phyloP scores from a whole-genome alignment of 2,113 vertebrate genomes.

The Sceloporus tristichus region DNA sequence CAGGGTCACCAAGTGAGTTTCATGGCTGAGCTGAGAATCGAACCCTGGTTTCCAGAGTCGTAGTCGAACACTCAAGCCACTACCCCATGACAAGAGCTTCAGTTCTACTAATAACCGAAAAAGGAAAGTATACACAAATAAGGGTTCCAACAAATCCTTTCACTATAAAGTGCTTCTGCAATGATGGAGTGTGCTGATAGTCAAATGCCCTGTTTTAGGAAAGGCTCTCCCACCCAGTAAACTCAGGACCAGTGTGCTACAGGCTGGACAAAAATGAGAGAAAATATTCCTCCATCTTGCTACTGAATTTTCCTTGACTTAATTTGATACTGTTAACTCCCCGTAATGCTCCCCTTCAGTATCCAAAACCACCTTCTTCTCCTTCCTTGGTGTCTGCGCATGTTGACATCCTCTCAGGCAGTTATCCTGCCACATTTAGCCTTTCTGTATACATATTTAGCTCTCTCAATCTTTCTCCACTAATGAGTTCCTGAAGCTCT shows the following conservation, averaged over 20 bases:
- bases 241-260: background rate
- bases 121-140: too few relatives aligned
- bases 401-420: background rate
- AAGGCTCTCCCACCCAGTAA: background rate
- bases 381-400: background rate
- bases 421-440: slow-evolving; percentile 26
- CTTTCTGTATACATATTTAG: slow-evolving; percentile 28
- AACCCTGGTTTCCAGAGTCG: too few relatives aligned
- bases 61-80: too few relatives aligned
- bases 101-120: too few relatives aligned
- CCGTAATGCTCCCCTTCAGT: background rate
- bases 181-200: background rate
- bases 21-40: too few relatives aligned
- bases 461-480: slow-evolving; percentile 39
- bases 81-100: too few relatives aligned
- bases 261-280: background rate
- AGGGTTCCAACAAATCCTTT: too few relatives aligned
- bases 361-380: background rate
- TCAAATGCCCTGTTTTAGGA: background rate
- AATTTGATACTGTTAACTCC: background rate
- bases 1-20: too few relatives aligned
- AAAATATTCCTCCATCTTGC: background rate
- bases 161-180: too few relatives aligned
- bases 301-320: background rate
- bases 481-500: slow-evolving; percentile 52